Base-by-base conservation (phyloP, 2,113 vertebrate genomes). In the Carollia perspicillata region DNA sequence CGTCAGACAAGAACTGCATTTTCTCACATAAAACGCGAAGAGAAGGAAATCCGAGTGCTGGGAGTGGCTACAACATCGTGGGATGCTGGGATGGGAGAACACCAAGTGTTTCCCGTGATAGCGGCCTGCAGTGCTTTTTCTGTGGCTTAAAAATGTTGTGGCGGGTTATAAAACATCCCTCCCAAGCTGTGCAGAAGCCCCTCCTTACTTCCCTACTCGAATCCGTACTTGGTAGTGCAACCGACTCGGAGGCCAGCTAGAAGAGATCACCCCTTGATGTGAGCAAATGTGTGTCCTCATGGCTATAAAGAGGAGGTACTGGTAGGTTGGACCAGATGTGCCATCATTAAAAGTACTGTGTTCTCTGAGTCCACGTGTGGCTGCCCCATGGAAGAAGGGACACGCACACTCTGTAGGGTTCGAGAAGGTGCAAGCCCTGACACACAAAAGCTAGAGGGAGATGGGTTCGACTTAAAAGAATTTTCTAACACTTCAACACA, bases 221-320 rank as follows among this genome's bases (percentile, higher is more conserved):
- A 60, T 68, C 71, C 72, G 35, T 53, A 44, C 51, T 60, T 35
- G 51, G 37, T 77, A 60, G 79, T 17, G 17, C 65, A 72, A 68
- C 20, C 0, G 2, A 71, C 74, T 6, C 2, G 17, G 79, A 85
- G 85, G 89, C 87, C 1, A 9, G 14, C 23, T 42, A 5, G 53
- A 55, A 8, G 85, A 72, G 81, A 85, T 51, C 47, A 81, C 49
- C 30, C 35, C 66, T 65, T 49, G 85, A 83, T 81, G 30, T 81
- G 92, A 84, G 74, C 92, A 95, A 95, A 72, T 58, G 91, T 69
- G 68, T 35, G 81, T 72, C 80, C 88, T 68, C 81, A 68, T 0
- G 1, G 8, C 91, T 77, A 8, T 6, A n/a, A 65, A 91, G 42
- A 78, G 75, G 79, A 89, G 85, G 89, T 83, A 53, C 49, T 3